A percentile compares a stretch with the other conserved stretches of the same genome.
These are phyloP conservation scores for Conistra vaccinii DNA, from an alignment of 2,888 invertebrate genomes.

Conservation along the genomic window DNA sequence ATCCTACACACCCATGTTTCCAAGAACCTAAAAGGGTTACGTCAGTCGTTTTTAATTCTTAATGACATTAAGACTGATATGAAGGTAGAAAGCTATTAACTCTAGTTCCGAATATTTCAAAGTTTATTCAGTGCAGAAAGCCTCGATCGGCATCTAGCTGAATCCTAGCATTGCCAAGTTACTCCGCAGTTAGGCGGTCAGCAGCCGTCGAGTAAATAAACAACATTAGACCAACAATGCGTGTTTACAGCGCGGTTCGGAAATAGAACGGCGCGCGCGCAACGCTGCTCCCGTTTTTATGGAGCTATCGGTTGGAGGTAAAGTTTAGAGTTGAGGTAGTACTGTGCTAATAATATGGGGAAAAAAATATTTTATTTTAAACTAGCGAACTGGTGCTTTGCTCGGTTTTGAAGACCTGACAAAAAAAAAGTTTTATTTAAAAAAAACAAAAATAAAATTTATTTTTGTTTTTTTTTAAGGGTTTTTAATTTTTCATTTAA, in stretches of 20 bases:
- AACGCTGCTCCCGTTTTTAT: constrained; percentile 44
- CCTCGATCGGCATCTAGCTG: constrained; percentile 5
- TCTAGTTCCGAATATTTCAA: not conserved
- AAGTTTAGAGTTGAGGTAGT: not conserved
- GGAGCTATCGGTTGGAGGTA: constrained; percentile 23
- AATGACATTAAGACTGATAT: too few relatives aligned
- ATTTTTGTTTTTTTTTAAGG: too few relatives aligned
- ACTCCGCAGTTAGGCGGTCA: constrained; percentile 49
- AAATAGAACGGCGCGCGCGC: constrained; percentile 67
- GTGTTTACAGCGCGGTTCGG: constrained; percentile 63
- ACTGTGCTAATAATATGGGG: not conserved
- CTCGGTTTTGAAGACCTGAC: too few relatives aligned
- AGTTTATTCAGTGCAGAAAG: not conserved
- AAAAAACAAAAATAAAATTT: too few relatives aligned
- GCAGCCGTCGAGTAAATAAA: constrained; percentile 66
- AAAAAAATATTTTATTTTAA: not conserved
- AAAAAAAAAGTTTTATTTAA: too few relatives aligned
- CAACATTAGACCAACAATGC: constrained; percentile 69
- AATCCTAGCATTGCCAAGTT: constrained; percentile 18
- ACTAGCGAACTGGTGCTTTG: too few relatives aligned
- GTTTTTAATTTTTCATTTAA: too few relatives aligned
- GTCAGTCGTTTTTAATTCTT: too few relatives aligned
- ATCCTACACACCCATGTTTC: too few relatives aligned
- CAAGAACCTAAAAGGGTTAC: too few relatives aligned
- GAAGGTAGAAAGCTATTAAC: too few relatives aligned